Evolutionary conservation across 2,797 vertebrate genomes (phyloP), one percentile per base, ranked within the genome.

Genomic region (Gouania willdenowi): DNA sequence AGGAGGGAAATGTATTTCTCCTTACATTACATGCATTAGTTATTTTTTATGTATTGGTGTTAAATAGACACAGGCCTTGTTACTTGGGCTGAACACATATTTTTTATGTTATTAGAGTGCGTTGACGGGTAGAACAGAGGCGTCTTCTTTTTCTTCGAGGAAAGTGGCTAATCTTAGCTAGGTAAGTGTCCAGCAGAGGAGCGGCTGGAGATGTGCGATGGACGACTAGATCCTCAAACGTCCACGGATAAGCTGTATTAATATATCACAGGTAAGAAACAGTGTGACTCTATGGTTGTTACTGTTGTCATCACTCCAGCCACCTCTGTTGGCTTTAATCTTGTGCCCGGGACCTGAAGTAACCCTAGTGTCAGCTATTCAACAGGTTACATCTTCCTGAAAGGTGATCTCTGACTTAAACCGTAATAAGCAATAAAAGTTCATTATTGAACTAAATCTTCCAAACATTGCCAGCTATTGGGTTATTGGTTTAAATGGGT

Each of bases 81-180:
- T 4, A 13, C 4, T 30, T 17, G 60, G 14, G 23, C 6, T 4
- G 12, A 6, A 6, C 5, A 13, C 5, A 9, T 11, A 10, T 14
- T 6, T 3, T 29, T 22, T 24, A 2, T 14, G 25, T 17, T n/a
- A 19, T 5, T 26, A 12, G 6, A 40, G 31, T 30, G 1, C 5
- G 2, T 13, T 16, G 9, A n/a, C 49, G 34, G 29, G 21, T 5
- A 24, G 23, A 39, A 44, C 10, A 16, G 19, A n/a, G 9, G 49
- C 20, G 6, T 7, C 3, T 16, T 40, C 2, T 32, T 28, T 49
- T 55, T 20, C 27, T 29, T 18, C 27, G 39, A 24, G 26, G 34
- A 53, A 66, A 66, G 49, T 54, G 35, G 77, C 75, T 82, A 82
- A 37, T 44, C 41, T 37, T 34, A 66, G 77, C 69, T 68, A 43